phyloP scores from a whole-genome alignment of 2,797 vertebrate species.

The Pterois miles region DNA sequence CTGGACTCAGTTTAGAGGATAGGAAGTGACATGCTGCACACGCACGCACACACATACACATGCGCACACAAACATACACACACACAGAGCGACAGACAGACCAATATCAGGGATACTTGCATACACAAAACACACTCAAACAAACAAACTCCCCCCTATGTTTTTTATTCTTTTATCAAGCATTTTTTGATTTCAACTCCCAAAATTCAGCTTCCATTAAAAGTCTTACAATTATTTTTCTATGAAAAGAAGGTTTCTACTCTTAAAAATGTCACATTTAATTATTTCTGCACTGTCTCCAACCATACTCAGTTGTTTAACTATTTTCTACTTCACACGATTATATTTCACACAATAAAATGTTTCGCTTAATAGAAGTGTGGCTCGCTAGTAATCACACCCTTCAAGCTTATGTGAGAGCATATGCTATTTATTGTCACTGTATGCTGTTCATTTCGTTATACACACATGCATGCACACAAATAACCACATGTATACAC shows the following conservation, averaged over 20 bases:
- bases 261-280: slow-evolving; percentile 19
- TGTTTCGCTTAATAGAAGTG: slow-evolving; percentile 2
- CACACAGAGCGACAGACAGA: neutral
- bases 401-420: slow-evolving; percentile 3
- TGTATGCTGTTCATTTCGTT: neutral
- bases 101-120: neutral
- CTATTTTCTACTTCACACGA: slow-evolving; percentile 7
- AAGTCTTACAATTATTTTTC: neutral
- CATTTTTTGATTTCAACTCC: slow-evolving; percentile 4
- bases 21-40: slow-evolving; percentile 33
- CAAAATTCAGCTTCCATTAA: neutral
- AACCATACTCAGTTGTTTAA: slow-evolving; percentile 10
- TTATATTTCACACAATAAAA: slow-evolving; percentile 13
- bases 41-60: neutral
- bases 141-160: neutral
- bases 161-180: slow-evolving; percentile 6
- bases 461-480: neutral
- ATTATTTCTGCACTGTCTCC: slow-evolving; percentile 8
- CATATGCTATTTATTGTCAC: neutral
- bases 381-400: slow-evolving; percentile 15
- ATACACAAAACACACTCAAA: neutral
- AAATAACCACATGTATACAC: neutral
- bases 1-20: slow-evolving; percentile 58
- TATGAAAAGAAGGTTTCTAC: neutral
- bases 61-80: neutral